Evolutionary conservation across 2,113 vertebrate genomes (phyloP).

Genomic region (Catagonus wagneri): DNA sequence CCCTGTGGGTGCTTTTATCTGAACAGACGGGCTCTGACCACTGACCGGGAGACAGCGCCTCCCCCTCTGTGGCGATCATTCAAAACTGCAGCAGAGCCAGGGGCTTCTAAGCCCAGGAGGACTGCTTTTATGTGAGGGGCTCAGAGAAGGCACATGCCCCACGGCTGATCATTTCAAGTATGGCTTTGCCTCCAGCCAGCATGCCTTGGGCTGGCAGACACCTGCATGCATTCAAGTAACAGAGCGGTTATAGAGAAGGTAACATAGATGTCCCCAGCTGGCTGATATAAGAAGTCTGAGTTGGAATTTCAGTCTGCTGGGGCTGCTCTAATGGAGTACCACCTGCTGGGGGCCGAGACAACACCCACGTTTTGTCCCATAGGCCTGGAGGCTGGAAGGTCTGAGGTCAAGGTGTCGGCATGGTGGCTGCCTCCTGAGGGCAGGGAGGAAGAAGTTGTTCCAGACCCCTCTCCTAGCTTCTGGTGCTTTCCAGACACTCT

Average conservation of each 20-base stretch:
- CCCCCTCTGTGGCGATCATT: neutral
- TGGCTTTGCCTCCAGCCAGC: neutral
- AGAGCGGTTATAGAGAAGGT: neutral
- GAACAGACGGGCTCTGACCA: neutral
- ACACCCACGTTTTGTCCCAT: accelerated
- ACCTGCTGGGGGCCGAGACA: accelerated
- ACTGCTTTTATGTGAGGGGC: accelerated
- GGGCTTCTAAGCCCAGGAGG: neutral
- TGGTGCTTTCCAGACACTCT: accelerated
- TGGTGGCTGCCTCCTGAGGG: neutral
- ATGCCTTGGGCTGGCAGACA: neutral
- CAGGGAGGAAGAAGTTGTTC: too few relatives aligned
- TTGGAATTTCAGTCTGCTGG: accelerated
- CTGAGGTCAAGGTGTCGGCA: accelerated
- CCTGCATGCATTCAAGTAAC: too few relatives aligned
- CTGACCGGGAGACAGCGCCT: neutral
- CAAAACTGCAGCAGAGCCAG: neutral
- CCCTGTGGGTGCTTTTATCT: neutral
- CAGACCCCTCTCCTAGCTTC: neutral
- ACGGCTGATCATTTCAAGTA: neutral
- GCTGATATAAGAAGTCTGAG: neutral
- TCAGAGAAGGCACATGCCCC: neutral
- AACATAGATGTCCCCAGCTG: accelerated
- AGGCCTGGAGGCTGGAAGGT: neutral
- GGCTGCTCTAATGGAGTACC: accelerated